Evolutionary conservation across 2,113 vertebrate species (phyloP), one percentile per base, ranked within the genome.

Genomic region (Prietella phreatophila): DNA sequence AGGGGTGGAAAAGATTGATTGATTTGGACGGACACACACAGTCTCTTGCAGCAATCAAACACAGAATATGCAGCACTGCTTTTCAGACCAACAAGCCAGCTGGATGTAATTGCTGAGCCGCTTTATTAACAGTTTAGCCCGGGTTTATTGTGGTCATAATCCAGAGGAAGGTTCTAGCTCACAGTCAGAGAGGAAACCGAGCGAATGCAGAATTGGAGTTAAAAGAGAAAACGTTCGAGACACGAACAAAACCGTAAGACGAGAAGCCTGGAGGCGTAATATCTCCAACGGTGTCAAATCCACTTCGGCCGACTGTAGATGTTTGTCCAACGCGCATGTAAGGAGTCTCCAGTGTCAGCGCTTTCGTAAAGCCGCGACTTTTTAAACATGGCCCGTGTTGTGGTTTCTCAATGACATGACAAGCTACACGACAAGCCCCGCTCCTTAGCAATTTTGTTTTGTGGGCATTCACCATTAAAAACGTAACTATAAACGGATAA

Each of bases 141-240:
- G 15, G 71, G 75, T 78, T 78, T 78, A 78, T 50, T n/a, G 42
- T 50, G 75, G 42, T 50, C 42, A 27, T 78, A 78, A 50, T 75
- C 36, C 71, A 75, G 36, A 25, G 71, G 8, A 42, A 39, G 15
- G 67, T 7, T 71, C 33, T 36, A 71, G 67, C 67, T 71, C 71
- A 20, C 17, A 42, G 36, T 75, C 71, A 20, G 71, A 39, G 10
- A 47, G 22, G 5, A 76, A 22, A 76, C 39, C n/a, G 4, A 75
- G 75, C 75, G 53, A 8, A 50, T 27, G 14, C 27, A 17, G 6
- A 5, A 42, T 0, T 42, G 0, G 47, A 42, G 69, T 71, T 36
- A 8, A 20, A 71, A 39, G 17, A 47, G 27, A 42, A n/a, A 53
- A 79, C 14, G 39, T 47, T 14, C 8, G 0, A 47, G 39, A n/a